These are phyloP conservation scores for Merops nubicus DNA, from an alignment of 2,113 vertebrate genomes.

Conservation along the genomic window DNA sequence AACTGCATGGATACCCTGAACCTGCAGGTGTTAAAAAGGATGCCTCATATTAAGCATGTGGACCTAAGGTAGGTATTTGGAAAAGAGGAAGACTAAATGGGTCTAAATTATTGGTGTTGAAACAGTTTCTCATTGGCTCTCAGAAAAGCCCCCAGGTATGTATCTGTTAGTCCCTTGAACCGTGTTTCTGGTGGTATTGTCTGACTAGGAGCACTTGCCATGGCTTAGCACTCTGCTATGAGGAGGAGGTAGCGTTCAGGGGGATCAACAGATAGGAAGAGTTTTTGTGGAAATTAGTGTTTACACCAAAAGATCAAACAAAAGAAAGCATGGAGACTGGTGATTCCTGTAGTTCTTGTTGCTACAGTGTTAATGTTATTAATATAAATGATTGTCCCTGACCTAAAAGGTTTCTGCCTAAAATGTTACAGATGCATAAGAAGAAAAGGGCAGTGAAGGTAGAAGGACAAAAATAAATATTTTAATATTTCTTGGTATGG, in stretches of 20 bases:
- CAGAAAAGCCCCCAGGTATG: neutral
- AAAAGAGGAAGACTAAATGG: neutral
- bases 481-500: neutral
- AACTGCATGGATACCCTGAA: constrained; percentile 86
- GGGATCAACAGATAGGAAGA: neutral
- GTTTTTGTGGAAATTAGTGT: neutral
- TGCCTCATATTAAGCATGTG: constrained; percentile 91
- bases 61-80: constrained; percentile 85
- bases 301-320: neutral
- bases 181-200: neutral
- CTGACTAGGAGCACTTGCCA: neutral
- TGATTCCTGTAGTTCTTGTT: neutral
- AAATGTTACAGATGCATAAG: neutral
- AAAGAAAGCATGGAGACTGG: neutral
- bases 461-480: neutral
- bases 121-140: neutral
- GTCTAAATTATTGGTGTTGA: neutral
- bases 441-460: neutral
- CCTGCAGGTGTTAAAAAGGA: constrained; percentile 83
- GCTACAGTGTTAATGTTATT: neutral
- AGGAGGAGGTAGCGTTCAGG: neutral
- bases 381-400: neutral
- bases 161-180: neutral
- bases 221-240: neutral
- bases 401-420: neutral